These are phyloP conservation scores for Silvanus unidentatus DNA, from an alignment of 2,888 invertebrate species.

Conservation along the genomic window DNA sequence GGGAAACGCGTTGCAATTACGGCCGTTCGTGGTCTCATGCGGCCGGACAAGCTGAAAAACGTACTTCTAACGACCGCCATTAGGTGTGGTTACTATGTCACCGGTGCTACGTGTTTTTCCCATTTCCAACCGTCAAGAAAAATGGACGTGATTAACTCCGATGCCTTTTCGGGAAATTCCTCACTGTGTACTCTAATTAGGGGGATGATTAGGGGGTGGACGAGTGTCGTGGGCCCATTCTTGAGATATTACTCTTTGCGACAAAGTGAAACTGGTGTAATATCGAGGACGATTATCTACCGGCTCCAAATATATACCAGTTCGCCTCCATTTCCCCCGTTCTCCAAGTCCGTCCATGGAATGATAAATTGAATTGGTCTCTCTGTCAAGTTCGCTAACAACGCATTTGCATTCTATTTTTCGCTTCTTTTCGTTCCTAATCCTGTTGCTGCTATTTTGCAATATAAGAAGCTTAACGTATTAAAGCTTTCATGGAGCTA, in stretches of 20 bases:
- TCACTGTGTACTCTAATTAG: no score
- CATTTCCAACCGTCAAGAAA: slow-evolving; percentile 11
- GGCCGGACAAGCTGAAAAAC: slow-evolving; percentile 27
- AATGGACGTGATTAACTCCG: slow-evolving; percentile 12
- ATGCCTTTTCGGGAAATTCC: no score
- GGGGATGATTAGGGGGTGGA: no score
- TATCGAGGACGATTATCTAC: no score
- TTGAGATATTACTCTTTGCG: no score
- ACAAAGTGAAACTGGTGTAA: no score
- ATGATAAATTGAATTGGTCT: slow-evolving; percentile 27
- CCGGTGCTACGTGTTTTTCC: slow-evolving; percentile 21
- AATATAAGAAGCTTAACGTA: slow-evolving; percentile 15
- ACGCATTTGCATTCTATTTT: slow-evolving; percentile 28
- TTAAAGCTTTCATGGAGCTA: slow-evolving; percentile 11
- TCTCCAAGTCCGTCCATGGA: slow-evolving; percentile 1
- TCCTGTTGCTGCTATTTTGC: slow-evolving; percentile 22
- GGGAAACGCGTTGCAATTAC: slow-evolving; percentile 39
- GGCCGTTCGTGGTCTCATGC: slow-evolving; percentile 15
- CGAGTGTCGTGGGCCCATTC: no score
- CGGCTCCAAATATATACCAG: no score
- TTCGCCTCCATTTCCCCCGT: no score
- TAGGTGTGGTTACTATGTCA: slow-evolving; percentile 29
- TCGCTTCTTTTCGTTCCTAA: slow-evolving; percentile 18
- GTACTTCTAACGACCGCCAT: slow-evolving; percentile 28
- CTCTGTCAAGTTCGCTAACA: slow-evolving; percentile 19